Percentiles rank a stretch among this genome's conserved stretches.
These are phyloP conservation scores for Pemphigus obesinymphae DNA, from an alignment of 1,140 invertebrate species.

Conservation along the genomic window DNA sequence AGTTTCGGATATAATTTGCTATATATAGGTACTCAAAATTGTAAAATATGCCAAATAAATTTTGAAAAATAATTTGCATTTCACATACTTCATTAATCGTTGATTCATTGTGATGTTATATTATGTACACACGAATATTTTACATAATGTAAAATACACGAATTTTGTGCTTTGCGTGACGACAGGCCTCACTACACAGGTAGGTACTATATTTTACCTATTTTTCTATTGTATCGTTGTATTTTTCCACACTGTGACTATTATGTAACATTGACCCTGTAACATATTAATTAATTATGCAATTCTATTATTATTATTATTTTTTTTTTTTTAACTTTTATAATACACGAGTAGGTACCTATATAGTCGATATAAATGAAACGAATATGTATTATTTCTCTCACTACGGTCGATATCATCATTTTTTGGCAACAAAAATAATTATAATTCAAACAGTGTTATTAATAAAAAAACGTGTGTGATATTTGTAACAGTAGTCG, in stretches of 20 bases:
- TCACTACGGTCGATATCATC: neutral
- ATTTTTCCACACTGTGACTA: neutral
- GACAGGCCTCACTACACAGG: neutral
- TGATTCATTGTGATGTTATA: no score
- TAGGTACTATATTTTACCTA: neutral
- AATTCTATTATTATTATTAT: neutral
- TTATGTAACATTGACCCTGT: slow-evolving; percentile 3
- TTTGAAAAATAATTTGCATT: neutral
- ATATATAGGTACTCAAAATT: no score
- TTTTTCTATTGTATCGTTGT: neutral
- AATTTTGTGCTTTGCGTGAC: neutral
- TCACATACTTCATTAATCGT: no score
- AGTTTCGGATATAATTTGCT: no score
- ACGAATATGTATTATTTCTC: neutral
- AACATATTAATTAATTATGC: slow-evolving; percentile 17
- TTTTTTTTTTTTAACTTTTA: no score
- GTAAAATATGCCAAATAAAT: neutral
- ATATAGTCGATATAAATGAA: neutral
- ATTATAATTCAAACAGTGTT: neutral
- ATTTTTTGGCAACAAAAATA: slow-evolving; percentile 1
- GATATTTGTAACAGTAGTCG: neutral
- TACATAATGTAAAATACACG: neutral
- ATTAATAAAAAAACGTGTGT: neutral
- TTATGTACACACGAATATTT: neutral
- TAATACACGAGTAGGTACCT: no score